Conservation (phyloP, 2,113 vertebrate genomes). For the Polypterus senegalus region DNA sequence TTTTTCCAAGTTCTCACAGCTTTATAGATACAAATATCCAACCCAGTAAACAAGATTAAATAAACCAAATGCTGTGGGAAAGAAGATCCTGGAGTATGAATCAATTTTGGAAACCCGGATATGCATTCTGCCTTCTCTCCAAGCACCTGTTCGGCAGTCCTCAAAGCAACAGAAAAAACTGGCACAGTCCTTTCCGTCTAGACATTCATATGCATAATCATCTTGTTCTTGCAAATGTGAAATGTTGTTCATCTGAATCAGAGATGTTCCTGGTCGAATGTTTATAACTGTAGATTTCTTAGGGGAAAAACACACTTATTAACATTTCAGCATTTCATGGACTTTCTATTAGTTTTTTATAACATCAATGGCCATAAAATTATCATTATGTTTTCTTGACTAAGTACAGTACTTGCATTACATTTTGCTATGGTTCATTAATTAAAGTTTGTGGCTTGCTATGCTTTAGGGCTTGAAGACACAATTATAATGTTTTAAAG, state of each 20-base stretch:
- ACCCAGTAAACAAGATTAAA: constrained; percentile 96
- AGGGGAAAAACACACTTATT: constrained; percentile 14
- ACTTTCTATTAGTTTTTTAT: too few species aligned
- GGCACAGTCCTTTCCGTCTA: constrained; percentile 88
- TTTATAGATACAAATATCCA: constrained; percentile 84
- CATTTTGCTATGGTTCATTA: too few species aligned
- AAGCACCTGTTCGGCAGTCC: constrained; percentile 81
- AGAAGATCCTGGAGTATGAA: constrained; percentile 87
- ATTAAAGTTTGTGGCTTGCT: too few species aligned
- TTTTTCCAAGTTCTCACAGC: constrained; percentile 20
- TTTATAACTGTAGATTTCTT: constrained; percentile 57
- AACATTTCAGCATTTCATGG: neutral
- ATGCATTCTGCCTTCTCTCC: constrained; percentile 86
- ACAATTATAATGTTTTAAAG: too few species aligned
- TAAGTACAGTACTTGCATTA: too few species aligned
- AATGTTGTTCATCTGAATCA: constrained; percentile 80
- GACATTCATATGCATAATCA: constrained; percentile 74
- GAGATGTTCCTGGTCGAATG: constrained; percentile 67
- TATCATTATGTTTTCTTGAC: too few species aligned
- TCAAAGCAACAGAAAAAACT: constrained; percentile 96
- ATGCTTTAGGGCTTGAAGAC: too few species aligned
- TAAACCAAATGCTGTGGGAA: constrained; percentile 86
- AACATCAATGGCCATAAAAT: too few species aligned
- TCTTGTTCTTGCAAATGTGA: constrained; percentile 63
- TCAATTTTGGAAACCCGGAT: constrained; percentile 92